Base-by-base conservation (phyloP, 2,888 invertebrate genomes). In the Parasteatoda lunata region DNA sequence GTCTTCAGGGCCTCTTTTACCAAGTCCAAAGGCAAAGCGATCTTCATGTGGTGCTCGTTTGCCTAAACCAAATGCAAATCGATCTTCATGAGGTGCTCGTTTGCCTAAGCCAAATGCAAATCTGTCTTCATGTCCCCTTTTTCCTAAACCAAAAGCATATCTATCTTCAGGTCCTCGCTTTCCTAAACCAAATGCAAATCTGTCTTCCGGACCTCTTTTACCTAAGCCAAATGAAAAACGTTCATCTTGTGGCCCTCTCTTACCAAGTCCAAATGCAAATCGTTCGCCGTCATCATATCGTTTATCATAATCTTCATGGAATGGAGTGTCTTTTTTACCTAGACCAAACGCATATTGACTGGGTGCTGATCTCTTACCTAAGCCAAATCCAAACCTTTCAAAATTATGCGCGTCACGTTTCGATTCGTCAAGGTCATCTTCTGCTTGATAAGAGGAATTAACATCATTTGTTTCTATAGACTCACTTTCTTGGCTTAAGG, bases 221-320 rank as follows among this genome's bases (percentile, higher is more conserved):
- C 88, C 88, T 5, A 88, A 13, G 0, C 88, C 88, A 64, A 88
- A 88, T 11, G 79, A 66, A 70, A 84, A 88, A 15, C 88, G 11
- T 45, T 84, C 73, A 49, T 71, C 72, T 3, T 76, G 69, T 4
- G 64, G 45, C 0, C 47, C 51, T 5, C 84, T 80, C 52, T 88
- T 88, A 0, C 88, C 88, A 5, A 88, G 48, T 4, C 88, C 88
- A 81, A 89, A 89, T 6, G 88, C 78, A 78, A 88, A 89, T 7
- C 89, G 64, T 11, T 81, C 81, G 30, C 73, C 77, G 1, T 6
- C 48, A 7, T 51, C 59, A 45, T 70, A 77, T 47, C 54, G 77
- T 84, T n/a, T 30, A 47, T 84, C 54, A 54, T 15, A 15, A 15
- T 15, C 66, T 45, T 48, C 13, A 71, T 71, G 45, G 8, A 11